Conservation (phyloP, 2,797 vertebrate species). For the Peromyscus melanophrys region DNA sequence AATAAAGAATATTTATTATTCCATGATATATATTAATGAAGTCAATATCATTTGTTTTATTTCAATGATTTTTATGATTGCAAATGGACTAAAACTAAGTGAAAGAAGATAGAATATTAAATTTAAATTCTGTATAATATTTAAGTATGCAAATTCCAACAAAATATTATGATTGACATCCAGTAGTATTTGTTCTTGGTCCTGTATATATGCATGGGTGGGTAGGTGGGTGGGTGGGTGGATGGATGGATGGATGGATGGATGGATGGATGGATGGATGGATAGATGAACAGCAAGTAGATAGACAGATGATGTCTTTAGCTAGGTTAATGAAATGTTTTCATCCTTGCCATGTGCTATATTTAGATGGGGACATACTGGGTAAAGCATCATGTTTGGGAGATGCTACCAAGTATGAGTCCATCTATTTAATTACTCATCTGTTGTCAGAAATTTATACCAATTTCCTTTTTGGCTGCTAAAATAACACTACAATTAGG, state of each 20-base stretch:
- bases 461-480: slow-evolving; percentile 6
- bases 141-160: neutral
- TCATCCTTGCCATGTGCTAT: neutral
- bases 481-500: slow-evolving; percentile 23
- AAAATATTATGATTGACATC: neutral
- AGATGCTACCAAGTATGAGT: neutral
- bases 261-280: neutral
- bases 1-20: neutral
- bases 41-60: neutral
- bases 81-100: neutral
- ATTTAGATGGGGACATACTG: neutral
- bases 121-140: neutral
- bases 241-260: neutral
- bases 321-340: neutral
- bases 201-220: neutral
- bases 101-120: neutral
- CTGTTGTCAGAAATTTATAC: neutral
- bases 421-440: slow-evolving; percentile 28
- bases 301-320: neutral
- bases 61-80: neutral
- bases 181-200: neutral
- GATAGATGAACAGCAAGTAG: neutral
- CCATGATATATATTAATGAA: neutral
- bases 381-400: slow-evolving; percentile 27
- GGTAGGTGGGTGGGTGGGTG: neutral